Conservation (phyloP, 2,888 invertebrate genomes). For the Acleris holmiana region DNA sequence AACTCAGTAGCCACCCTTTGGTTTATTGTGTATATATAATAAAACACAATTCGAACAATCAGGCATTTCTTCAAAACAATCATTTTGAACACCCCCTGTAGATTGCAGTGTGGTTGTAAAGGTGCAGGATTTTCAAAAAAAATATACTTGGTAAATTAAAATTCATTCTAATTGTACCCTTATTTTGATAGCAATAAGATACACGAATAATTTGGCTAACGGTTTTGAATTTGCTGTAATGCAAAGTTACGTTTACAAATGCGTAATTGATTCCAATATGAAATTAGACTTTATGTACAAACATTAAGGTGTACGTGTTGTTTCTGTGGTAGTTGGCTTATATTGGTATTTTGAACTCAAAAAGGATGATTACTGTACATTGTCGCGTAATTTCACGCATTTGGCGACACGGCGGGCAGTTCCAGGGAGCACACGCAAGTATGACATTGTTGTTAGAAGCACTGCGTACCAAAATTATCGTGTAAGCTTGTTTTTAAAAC, state of each 20-base stretch:
- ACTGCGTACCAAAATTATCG: neutral
- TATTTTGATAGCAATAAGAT: neutral
- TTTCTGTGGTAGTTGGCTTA: neutral
- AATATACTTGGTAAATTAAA: neutral
- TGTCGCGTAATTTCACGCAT: constrained; percentile 39
- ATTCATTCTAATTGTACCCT: neutral
- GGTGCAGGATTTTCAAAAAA: constrained; percentile 14
- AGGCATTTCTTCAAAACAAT: constrained; percentile 34
- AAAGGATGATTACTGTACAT: constrained; percentile 38
- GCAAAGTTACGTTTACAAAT: constrained; percentile 12
- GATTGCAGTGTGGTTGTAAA: constrained; percentile 18
- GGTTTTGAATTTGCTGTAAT: neutral
- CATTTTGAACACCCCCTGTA: constrained; percentile 25
- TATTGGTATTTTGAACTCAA: constrained; percentile 15
- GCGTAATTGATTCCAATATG: neutral
- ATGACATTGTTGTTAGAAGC: constrained; percentile 18
- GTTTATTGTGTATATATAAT: constrained; percentile 22
- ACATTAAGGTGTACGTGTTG: neutral
- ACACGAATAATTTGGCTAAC: neutral
- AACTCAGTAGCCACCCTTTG: constrained; percentile 37
- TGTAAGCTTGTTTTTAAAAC: neutral
- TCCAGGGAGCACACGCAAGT: constrained; percentile 31
- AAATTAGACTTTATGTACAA: constrained; percentile 1
- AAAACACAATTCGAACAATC: constrained; percentile 31
- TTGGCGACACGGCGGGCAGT: constrained; percentile 36